Evolutionary conservation across 2,888 invertebrate species (phyloP).

Genomic region (Trissolcus japonicus): DNA sequence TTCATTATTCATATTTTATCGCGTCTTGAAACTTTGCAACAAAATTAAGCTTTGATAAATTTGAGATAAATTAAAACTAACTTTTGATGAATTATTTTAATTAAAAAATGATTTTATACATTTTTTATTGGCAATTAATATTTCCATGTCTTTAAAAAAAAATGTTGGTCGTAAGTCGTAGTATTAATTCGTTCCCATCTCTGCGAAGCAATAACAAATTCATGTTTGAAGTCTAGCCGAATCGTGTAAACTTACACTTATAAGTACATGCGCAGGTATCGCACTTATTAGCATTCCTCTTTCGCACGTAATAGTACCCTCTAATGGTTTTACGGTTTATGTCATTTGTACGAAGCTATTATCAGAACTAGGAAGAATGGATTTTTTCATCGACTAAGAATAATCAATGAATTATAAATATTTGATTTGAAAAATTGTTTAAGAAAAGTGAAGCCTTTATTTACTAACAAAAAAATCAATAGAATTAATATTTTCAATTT

Average conservation of each 20-base stretch:
- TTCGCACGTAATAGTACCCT: conserved; percentile 22
- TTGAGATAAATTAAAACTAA: too few relatives aligned
- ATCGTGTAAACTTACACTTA: conserved; percentile 12
- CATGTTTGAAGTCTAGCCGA: conserved; percentile 14
- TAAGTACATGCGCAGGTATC: conserved; percentile 19
- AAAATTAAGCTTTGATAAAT: conserved; percentile 8
- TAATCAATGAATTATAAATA: background rate
- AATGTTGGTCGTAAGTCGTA: background rate
- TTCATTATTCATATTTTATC: background rate
- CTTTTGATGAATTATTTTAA: too few relatives aligned
- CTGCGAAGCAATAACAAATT: conserved; percentile 3
- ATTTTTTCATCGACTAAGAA: conserved; percentile 2
- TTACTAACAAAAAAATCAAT: background rate
- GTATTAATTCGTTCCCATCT: background rate
- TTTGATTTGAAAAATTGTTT: background rate
- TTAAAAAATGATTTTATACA: too few relatives aligned
- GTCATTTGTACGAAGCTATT: conserved; percentile 4
- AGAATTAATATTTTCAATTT: background rate
- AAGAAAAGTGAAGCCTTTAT: too few relatives aligned
- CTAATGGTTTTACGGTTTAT: conserved; percentile 22
- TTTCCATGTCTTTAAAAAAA: too few relatives aligned
- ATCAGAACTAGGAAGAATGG: background rate
- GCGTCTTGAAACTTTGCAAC: background rate
- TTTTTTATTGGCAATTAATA: too few relatives aligned
- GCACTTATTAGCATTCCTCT: conserved; percentile 23